Evolutionary conservation across 2,888 invertebrate genomes (phyloP), one percentile per base, ranked within the genome.

Genomic region (Brachylomia viminalis): DNA sequence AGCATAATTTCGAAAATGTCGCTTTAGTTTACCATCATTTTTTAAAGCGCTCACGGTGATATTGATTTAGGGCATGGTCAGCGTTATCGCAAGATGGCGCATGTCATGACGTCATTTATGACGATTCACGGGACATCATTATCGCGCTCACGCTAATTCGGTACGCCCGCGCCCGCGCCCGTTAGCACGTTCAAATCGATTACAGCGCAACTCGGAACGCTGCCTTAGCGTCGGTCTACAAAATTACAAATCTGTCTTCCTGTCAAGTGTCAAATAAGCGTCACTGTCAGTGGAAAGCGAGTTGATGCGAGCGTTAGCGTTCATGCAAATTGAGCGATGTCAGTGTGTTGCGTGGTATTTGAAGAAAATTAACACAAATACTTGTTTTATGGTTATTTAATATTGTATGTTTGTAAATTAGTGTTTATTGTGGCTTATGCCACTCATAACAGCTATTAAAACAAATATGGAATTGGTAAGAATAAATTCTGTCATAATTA

Each of bases 401-500:
- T 78, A 62, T 72, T 72, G 38, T 77, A 70, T 71, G 27, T 68
- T 68, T 68, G 58, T 72, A 67, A 64, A 71, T 74, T 77, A 72
- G 81, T 78, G 80, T 75, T 71, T 67, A 66, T 47, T 72, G 73
- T 81, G 82, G 52, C 56, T 66, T 73, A 61, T 62, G 70, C 52
- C 70, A 78, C 67, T 61, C 69, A 65, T 67, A 80, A 70, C 65
- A 62, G 49, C 68, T 70, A 47, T 64, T 76, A 80, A 74, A 79
- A 86, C 85, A 82, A 84, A 77, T 86, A 88, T 90, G 89, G 88
- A 90, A 86, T 88, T 88, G 88, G 88, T 90, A 75, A 88, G 90
- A 20, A 68, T 30, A 47, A 20, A 65, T 61, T 54, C 68, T 58
- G 23, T 52, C 15, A 0, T 30, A 33, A 10, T 42, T 49, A 45